phyloP scores from a whole-genome alignment of 1,140 invertebrate species.

The Monochamus saltuarius region DNA sequence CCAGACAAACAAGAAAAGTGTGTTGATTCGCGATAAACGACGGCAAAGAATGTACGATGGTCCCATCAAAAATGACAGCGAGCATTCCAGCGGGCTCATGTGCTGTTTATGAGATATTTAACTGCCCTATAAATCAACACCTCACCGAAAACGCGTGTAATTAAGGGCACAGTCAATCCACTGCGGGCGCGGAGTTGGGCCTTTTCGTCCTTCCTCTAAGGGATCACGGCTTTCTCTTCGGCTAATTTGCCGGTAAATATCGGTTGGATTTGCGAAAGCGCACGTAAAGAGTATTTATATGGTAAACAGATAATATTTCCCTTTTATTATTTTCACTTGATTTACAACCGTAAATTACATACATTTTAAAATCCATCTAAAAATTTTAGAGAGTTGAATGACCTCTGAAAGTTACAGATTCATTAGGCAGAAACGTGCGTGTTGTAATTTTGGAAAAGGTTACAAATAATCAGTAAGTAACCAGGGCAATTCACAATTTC shows the following conservation, averaged over 20 bases:
- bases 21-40: conserved; percentile 12
- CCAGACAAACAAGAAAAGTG: background rate
- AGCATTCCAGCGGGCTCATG: conserved; percentile 46
- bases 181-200: conserved; percentile 21
- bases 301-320: conserved; percentile 6
- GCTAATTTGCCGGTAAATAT: conserved; percentile 34
- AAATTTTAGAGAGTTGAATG: too few relatives aligned
- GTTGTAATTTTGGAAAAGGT: too few relatives aligned
- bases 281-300: conserved; percentile 17
- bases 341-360: background rate
- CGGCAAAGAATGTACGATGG: conserved; percentile 18
- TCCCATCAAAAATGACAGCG: conserved; percentile 48
- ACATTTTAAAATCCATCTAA: too few relatives aligned
- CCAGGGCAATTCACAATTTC: too few relatives aligned
- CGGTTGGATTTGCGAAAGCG: conserved; percentile 20
- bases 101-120: conserved; percentile 56
- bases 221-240: conserved; percentile 14
- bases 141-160: conserved; percentile 48
- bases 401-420: too few relatives aligned
- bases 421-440: too few relatives aligned
- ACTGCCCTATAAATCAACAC: conserved; percentile 55
- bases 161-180: conserved; percentile 49
- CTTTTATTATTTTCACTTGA: conserved; percentile 6
- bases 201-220: background rate
- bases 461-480: too few relatives aligned